Conservation (phyloP, 2,113 vertebrate species). For the Progne subis region DNA sequence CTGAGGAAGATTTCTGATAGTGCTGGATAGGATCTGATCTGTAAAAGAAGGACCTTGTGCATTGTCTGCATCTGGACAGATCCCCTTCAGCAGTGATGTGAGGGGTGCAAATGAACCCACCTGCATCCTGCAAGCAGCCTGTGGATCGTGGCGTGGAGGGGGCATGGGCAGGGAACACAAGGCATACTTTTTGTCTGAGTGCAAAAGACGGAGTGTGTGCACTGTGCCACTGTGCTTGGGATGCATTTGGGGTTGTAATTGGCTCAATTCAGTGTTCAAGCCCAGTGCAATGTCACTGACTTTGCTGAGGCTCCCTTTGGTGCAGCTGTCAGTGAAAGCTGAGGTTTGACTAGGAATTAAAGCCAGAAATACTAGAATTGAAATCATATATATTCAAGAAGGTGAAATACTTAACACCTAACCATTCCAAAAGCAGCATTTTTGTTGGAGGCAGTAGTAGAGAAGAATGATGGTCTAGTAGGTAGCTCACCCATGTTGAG, state of each 20-base stretch:
- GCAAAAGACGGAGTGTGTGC: not conserved
- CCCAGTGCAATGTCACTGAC: not conserved
- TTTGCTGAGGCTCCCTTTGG: not conserved
- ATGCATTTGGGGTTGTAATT: not conserved
- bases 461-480: not conserved
- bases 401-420: not conserved
- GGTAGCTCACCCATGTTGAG: not conserved
- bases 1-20: not conserved
- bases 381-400: not conserved
- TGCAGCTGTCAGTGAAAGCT: not conserved
- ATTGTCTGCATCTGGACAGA: not conserved
- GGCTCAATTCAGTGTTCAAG: not conserved
- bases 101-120: not conserved
- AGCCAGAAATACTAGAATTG: not conserved
- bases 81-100: not conserved
- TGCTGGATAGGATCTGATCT: not conserved
- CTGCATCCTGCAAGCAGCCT: not conserved
- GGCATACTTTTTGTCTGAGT: not conserved
- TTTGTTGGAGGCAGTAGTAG: not conserved
- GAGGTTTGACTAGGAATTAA: not conserved
- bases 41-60: not conserved
- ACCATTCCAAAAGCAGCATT: not conserved
- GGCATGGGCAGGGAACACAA: accelerated
- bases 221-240: not conserved
- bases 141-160: not conserved